Evolutionary conservation across 2,888 invertebrate species (phyloP), one percentile per base, ranked within the genome.

Genomic region (Cataglyphis cursor): DNA sequence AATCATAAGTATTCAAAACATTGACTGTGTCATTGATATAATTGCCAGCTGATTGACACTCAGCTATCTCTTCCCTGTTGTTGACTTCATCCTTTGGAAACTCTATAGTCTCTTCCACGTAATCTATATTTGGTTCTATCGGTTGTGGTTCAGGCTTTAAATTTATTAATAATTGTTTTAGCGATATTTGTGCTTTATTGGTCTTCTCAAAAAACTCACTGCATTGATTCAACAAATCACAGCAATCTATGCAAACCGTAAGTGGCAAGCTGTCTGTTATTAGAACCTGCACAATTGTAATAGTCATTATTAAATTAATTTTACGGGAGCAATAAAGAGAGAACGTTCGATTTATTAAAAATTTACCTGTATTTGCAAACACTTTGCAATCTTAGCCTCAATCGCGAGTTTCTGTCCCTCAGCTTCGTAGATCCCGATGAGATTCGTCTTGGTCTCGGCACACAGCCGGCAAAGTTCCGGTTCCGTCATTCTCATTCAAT

Each of bases 381-480:
- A 95, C 88, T 95, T 95, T 6, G 91, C 92, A 81, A 95, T 95
- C 92, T 95, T 95, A 8, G 90, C 88, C 85, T 95, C 94, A 81
- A 95, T 94, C 6, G 90, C 92, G 51, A 95, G 91, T 82, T 94
- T 95, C 75, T 93, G 93, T 51, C 95, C 95, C 86, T 95, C 95
- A 18, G 94, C 91, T 82, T 95, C 95, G 85, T 94, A 95, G 85
- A 95, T 95, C 57, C 94, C 95, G 83, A 95, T 92, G 72, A 94
- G 92, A 81, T 92, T 93, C 59, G 94, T 93, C 87, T 95, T 95
- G 78, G 93, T 91, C 88, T 95, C 94, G 90, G 95, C 95, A 89
- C 95, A 95, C 62, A 95, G 94, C 91, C 95, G 95, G 92, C 95
- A 95, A 65, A 95, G 91, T 84, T 93, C 93, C 62, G 90, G 86